phyloP scores from a whole-genome alignment of 2,888 invertebrate genomes.

The Clunio marinus region DNA sequence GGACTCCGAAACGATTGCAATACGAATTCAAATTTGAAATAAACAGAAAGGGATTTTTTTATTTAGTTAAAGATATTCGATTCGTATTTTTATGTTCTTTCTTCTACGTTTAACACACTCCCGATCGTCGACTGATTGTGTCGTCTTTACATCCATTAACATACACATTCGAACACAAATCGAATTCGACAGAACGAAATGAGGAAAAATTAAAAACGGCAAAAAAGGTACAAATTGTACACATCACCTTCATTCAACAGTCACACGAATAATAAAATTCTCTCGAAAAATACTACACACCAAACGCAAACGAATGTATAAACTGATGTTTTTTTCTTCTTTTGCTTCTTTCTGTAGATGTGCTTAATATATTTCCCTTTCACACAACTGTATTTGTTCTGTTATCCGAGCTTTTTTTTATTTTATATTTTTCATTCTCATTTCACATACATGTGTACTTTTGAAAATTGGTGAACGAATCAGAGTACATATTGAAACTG shows the following conservation, averaged over 20 bases:
- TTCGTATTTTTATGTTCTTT: conserved; percentile 22
- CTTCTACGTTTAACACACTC: conserved; percentile 6
- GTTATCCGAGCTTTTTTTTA: conserved; percentile 28
- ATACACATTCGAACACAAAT: conserved; percentile 34
- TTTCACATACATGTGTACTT: conserved; percentile 24
- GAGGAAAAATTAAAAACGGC: conserved; percentile 18
- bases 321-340: background rate
- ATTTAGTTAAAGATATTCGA: conserved; percentile 39
- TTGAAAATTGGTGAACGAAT: conserved; percentile 36
- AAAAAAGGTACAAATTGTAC: conserved; percentile 39
- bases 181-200: conserved; percentile 33
- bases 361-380: conserved; percentile 24
- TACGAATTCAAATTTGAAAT: conserved; percentile 38
- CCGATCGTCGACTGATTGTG: background rate
- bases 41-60: conserved; percentile 35
- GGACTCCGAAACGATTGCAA: conserved; percentile 37
- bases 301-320: conserved; percentile 21
- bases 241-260: conserved; percentile 39
- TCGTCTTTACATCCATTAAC: conserved; percentile 35
- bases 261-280: conserved; percentile 39
- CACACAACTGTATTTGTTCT: conserved; percentile 26
- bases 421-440: conserved; percentile 29
- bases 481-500: conserved; percentile 39
- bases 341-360: conserved; percentile 11
- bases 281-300: background rate